Percentiles rank a stretch among this genome's conserved stretches.
Evolutionary conservation across 2,113 vertebrate species (phyloP).

Genomic region (Camelus bactrianus): DNA sequence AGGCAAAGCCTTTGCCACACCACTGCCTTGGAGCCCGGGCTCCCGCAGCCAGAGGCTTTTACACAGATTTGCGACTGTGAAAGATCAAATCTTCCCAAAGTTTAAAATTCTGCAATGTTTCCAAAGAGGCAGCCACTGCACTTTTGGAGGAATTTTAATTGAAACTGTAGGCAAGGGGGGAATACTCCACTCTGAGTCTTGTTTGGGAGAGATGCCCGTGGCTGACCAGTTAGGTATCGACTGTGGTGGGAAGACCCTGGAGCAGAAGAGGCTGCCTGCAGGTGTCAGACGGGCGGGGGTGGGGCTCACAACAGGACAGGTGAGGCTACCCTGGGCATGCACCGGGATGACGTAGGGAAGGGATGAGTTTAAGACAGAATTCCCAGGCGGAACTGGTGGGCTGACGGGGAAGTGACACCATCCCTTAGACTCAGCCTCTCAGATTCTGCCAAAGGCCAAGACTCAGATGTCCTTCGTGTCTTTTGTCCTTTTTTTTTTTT

Average conservation of each 20-base stretch:
- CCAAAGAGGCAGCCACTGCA: slow-evolving; percentile 35
- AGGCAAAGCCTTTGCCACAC: not conserved
- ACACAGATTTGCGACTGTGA: slow-evolving; percentile 28
- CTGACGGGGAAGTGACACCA: not conserved
- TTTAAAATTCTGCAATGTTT: slow-evolving; percentile 56
- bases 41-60: slow-evolving; percentile 58
- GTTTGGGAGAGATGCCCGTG: not conserved
- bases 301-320: fast-evolving
- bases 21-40: not conserved
- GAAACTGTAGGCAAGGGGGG: not conserved
- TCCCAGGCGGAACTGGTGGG: too few species aligned
- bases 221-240: not conserved
- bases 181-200: not conserved
- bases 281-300: too few species aligned
- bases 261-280: not conserved
- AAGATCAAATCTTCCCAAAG: slow-evolving; percentile 56
- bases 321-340: fast-evolving
- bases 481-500: not conserved
- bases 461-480: not conserved
- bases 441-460: not conserved
- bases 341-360: not conserved
- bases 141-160: not conserved
- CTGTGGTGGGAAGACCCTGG: not conserved
- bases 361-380: not conserved
- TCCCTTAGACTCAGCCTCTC: not conserved